A percentile compares a stretch with the other conserved stretches of the same genome.
phyloP scores from a whole-genome alignment of 2,797 vertebrate species.

The Nannoperca obscura region DNA sequence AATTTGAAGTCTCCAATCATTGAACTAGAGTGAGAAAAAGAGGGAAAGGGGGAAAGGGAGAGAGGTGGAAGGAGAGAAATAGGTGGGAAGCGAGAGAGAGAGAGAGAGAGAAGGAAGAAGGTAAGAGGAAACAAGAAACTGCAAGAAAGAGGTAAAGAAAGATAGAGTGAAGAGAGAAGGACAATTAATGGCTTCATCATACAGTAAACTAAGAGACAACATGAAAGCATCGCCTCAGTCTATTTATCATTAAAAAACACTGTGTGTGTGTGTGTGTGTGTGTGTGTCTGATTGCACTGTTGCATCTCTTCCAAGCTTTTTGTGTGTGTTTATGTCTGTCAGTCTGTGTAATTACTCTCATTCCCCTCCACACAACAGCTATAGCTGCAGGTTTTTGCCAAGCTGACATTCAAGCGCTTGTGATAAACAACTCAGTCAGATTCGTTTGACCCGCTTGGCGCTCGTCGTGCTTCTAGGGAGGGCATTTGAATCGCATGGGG shows the following conservation, averaged over 20 bases:
- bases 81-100: conserved; percentile 33
- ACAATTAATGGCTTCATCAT: conserved; percentile 79
- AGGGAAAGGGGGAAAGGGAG: conserved; percentile 25
- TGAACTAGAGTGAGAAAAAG: conserved; percentile 56
- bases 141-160: conserved; percentile 32
- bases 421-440: conserved; percentile 76
- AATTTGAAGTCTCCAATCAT: conserved; percentile 77
- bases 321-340: conserved; percentile 67
- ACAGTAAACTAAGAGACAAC: conserved; percentile 73
- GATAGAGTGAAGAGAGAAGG: conserved; percentile 55
- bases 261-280: conserved; percentile 47
- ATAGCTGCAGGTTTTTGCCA: conserved; percentile 77
- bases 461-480: conserved; percentile 64
- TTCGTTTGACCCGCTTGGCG: conserved; percentile 62
- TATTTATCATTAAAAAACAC: conserved; percentile 72
- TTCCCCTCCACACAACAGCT: conserved; percentile 64
- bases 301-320: conserved; percentile 59
- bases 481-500: conserved; percentile 50
- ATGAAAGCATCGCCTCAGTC: conserved; percentile 83
- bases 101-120: conserved; percentile 28
- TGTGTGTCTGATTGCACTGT: conserved; percentile 64
- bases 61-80: conserved; percentile 16
- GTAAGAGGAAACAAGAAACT: conserved; percentile 30
- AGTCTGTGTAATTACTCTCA: conserved; percentile 74
- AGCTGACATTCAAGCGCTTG: conserved; percentile 68